phyloP scores from a whole-genome alignment of 2,113 vertebrate genomes.

The Mus pahari region DNA sequence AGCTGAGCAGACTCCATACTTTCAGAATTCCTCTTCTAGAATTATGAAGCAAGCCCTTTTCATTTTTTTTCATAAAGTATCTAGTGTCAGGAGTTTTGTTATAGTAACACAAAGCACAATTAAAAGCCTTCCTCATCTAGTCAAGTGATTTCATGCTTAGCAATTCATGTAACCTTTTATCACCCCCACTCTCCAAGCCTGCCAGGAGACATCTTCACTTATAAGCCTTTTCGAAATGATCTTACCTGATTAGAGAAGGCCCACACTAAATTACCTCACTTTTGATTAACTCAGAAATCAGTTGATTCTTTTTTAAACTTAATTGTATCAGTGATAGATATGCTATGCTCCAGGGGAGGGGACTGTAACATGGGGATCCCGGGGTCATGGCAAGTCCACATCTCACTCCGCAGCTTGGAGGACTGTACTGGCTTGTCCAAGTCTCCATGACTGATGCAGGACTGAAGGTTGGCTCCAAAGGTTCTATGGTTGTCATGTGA shows the following conservation, averaged over 20 bases:
- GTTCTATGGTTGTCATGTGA: not conserved
- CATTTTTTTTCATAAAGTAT: not conserved
- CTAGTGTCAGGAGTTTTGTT: not conserved
- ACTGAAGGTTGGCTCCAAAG: not conserved
- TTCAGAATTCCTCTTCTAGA: not conserved
- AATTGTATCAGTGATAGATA: not conserved
- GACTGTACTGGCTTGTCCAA: not conserved
- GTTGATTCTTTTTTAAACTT: not conserved
- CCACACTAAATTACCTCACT: not conserved
- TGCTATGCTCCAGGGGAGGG: not conserved
- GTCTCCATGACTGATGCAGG: not conserved
- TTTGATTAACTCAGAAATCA: slow-evolving; percentile 29
- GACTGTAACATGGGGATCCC: not conserved
- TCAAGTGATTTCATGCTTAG: not conserved
- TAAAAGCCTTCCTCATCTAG: not conserved
- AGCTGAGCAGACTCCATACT: not conserved
- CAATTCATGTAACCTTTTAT: not conserved
- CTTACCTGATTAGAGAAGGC: not conserved
- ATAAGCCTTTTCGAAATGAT: not conserved
- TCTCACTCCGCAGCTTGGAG: not conserved
- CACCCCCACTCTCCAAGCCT: not conserved
- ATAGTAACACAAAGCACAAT: not conserved
- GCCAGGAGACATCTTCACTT: not conserved
- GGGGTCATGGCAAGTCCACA: not conserved
- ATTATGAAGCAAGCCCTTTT: not conserved